Percentiles rank a stretch among this genome's conserved stretches.
Evolutionary conservation across 1,140 invertebrate species (phyloP).

Genomic region (Melanaphis sacchari): DNA sequence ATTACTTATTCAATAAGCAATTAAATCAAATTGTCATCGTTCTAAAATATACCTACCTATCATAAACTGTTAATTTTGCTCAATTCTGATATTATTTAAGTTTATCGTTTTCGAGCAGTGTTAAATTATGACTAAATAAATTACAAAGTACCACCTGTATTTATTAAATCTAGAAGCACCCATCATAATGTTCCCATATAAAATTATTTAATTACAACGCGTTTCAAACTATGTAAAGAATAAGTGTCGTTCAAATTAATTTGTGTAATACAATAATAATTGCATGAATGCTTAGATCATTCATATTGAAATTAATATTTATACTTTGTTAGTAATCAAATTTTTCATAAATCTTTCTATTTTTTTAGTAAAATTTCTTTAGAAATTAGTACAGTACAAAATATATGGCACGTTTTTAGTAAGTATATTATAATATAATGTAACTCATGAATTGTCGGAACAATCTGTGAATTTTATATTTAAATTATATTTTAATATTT

Average conservation of each 20-base stretch:
- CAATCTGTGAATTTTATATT: too few species aligned
- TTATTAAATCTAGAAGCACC: not conserved
- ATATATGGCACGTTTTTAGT: too few species aligned
- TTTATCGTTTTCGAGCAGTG: not conserved
- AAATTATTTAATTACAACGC: too few species aligned
- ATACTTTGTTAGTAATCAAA: not conserved
- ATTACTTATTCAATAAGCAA: not conserved
- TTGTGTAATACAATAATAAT: not conserved
- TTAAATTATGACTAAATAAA: slow-evolving; percentile 7
- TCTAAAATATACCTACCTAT: not conserved
- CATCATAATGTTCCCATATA: not conserved
- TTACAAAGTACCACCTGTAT: not conserved
- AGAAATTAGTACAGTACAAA: too few species aligned
- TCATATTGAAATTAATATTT: not conserved
- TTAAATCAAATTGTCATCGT: not conserved
- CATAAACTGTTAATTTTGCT: not conserved
- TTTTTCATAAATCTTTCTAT: not conserved
- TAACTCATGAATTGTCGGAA: too few species aligned
- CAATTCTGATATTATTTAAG: not conserved
- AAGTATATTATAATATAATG: too few species aligned
- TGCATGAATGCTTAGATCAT: not conserved
- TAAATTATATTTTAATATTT: too few species aligned
- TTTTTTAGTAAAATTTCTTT: too few species aligned
- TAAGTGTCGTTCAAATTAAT: not conserved
- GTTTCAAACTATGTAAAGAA: not conserved